These are phyloP conservation scores for Gobius niger DNA, from an alignment of 2,113 vertebrate species.

Conservation along the genomic window DNA sequence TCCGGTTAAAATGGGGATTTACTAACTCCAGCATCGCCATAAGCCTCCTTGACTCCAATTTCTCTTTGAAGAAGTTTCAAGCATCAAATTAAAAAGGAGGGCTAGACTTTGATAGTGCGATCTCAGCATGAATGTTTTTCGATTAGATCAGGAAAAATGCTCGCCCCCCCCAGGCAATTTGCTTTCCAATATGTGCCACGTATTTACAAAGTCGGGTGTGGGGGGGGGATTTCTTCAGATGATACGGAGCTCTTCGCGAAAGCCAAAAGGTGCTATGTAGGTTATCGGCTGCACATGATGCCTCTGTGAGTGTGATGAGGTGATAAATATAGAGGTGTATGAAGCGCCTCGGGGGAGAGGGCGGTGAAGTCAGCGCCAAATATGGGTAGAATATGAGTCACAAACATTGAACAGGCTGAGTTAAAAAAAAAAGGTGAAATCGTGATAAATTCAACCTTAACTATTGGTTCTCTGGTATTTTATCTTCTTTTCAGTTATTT, in stretches of 20 bases:
- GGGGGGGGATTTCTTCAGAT: slow-evolving; percentile 15
- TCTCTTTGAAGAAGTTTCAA: slow-evolving; percentile 59
- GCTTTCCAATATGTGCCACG: slow-evolving; percentile 24
- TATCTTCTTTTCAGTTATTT: no score
- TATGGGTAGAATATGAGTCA: slow-evolving; percentile 58
- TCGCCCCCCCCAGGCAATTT: slow-evolving; percentile 26
- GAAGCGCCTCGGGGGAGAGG: slow-evolving; percentile 52
- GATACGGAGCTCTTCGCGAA: slow-evolving; percentile 4
- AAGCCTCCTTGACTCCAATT: slow-evolving; percentile 36
- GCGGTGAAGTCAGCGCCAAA: slow-evolving; percentile 54
- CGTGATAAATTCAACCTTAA: no score
- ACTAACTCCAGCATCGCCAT: slow-evolving; percentile 20
- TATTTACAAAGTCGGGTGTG: slow-evolving; percentile 35
- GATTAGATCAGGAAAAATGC: slow-evolving; percentile 54
- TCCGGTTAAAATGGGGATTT: slow-evolving; percentile 8
- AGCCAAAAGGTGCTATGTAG: slow-evolving; percentile 28
- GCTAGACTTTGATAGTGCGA: slow-evolving; percentile 45
- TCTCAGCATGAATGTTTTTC: slow-evolving; percentile 52
- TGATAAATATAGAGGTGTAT: slow-evolving; percentile 65
- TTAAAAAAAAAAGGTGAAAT: no score
- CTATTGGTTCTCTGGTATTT: no score
- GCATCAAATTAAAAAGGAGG: slow-evolving; percentile 45
- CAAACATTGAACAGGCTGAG: slow-evolving; percentile 45
- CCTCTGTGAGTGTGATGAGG: slow-evolving; percentile 44
- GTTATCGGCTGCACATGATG: slow-evolving; percentile 36